Conservation (phyloP, 2,888 invertebrate species). For the Anodontia alba region DNA sequence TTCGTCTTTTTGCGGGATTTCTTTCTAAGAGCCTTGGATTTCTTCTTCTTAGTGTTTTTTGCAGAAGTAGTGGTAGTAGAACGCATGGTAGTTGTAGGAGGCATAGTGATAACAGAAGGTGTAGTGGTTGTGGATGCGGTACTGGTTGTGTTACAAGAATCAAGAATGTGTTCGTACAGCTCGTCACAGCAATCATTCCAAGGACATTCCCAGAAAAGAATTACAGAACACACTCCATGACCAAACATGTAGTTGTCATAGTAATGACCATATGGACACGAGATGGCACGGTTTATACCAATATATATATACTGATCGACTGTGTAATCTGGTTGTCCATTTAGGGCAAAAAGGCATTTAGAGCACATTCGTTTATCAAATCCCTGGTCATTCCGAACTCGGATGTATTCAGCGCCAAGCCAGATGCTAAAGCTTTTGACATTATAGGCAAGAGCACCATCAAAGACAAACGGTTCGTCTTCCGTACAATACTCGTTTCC, state of each 20-base stretch:
- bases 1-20: too few species aligned
- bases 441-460: neutral
- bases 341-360: conserved; percentile 50
- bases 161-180: too few species aligned
- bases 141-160: too few species aligned
- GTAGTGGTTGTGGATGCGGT: too few species aligned
- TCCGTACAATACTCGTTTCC: conserved; percentile 45
- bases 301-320: neutral
- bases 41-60: too few species aligned
- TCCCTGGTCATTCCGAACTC: conserved; percentile 46
- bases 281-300: neutral
- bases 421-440: conserved; percentile 40
- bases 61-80: too few species aligned
- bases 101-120: too few species aligned
- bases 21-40: too few species aligned
- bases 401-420: conserved; percentile 48
- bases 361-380: conserved; percentile 34
- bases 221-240: neutral
- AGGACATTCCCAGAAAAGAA: neutral
- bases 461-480: neutral
- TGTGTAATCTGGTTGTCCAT: conserved; percentile 47
- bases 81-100: too few species aligned
- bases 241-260: too few species aligned
- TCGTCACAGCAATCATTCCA: too few species aligned
- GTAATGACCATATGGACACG: neutral